Conservation (phyloP, 1,140 invertebrate genomes). For the Ridgeia piscesae region DNA sequence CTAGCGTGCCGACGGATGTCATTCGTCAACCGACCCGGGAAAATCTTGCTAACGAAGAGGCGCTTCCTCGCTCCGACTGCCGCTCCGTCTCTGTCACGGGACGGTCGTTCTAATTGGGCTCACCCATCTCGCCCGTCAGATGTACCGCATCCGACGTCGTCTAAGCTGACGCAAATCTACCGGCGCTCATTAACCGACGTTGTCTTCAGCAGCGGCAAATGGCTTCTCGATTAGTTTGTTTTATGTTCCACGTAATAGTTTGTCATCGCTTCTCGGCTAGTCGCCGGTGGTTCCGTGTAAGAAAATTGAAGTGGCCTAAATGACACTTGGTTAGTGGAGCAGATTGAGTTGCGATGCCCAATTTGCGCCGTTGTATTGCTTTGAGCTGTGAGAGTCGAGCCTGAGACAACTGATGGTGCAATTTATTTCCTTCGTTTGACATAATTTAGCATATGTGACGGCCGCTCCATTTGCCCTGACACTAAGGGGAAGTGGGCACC, state of each 20-base stretch:
- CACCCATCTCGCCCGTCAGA: neutral
- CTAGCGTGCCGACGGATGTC: neutral
- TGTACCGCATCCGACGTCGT: neutral
- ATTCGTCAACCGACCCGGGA: neutral
- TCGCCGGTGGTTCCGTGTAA: neutral
- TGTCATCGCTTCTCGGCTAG: neutral
- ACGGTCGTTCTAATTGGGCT: neutral
- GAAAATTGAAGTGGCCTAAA: neutral
- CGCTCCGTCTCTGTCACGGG: constrained; percentile 2
- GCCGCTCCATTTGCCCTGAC: neutral
- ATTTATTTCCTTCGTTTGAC: neutral
- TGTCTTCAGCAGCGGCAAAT: neutral
- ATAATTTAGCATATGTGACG: neutral
- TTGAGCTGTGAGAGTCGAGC: neutral
- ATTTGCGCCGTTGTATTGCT: neutral
- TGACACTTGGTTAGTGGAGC: neutral
- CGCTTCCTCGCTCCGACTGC: neutral
- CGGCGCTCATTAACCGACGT: neutral
- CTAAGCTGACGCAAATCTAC: neutral
- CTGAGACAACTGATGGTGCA: neutral
- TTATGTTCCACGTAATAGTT: neutral
- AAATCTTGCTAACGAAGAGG: neutral
- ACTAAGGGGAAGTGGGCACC: neutral
- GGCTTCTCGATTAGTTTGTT: neutral
- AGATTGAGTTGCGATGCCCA: neutral